These are phyloP conservation scores for Drosophila littoralis DNA, from an alignment of 1,140 invertebrate species.

Conservation along the genomic window DNA sequence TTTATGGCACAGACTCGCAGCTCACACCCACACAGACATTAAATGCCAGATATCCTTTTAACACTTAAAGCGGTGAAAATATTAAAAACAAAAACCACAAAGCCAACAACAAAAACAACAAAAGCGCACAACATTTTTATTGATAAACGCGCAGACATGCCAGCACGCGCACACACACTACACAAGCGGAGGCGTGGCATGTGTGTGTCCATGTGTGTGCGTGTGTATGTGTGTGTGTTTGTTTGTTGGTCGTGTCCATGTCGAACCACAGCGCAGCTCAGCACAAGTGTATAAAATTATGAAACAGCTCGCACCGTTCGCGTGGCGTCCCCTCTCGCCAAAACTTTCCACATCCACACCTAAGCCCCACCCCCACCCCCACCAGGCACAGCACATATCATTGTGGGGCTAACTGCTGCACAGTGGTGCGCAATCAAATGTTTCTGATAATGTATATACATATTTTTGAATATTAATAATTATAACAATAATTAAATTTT, in stretches of 20 bases:
- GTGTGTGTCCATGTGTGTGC: not conserved
- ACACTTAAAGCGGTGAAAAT: constrained; percentile 82
- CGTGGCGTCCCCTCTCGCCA: constrained; percentile 44
- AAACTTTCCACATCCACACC: constrained; percentile 17
- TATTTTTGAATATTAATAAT: too few species aligned
- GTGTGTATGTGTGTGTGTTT: constrained; percentile 18
- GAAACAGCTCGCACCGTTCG: constrained; percentile 70
- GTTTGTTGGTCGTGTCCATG: constrained; percentile 64
- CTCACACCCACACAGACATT: constrained; percentile 48
- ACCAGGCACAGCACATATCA: constrained; percentile 3
- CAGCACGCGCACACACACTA: constrained; percentile 31
- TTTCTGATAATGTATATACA: too few species aligned
- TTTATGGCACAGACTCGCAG: not conserved
- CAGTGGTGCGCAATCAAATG: not conserved
- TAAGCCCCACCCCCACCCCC: not conserved
- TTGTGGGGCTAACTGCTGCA: constrained; percentile 12
- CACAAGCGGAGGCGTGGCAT: constrained; percentile 1
- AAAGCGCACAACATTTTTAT: constrained; percentile 63
- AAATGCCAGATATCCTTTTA: constrained; percentile 82
- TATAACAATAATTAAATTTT: too few species aligned
- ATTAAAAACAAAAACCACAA: constrained; percentile 83
- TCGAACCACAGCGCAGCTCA: constrained; percentile 73
- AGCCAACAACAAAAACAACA: constrained; percentile 58
- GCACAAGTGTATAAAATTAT: constrained; percentile 80
- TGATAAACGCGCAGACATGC: constrained; percentile 75